A percentile compares a stretch with the other conserved stretches of the same genome.
Evolutionary conservation across 2,888 invertebrate species (phyloP).

Genomic region (Pasiphila rectangulata): DNA sequence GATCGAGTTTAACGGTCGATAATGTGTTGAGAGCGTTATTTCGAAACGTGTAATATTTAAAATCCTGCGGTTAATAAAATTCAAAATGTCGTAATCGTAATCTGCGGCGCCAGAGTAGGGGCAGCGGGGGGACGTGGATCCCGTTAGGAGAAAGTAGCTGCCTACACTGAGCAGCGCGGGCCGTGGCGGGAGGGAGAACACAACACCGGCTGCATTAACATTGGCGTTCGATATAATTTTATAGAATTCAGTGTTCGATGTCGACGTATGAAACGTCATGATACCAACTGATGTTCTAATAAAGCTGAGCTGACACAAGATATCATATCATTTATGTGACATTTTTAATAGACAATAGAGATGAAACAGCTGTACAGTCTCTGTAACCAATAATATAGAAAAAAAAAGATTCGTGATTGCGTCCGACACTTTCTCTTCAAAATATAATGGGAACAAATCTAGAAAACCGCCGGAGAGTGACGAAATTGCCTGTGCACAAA

Average conservation of each 20-base stretch:
- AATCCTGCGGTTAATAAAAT: slow-evolving; percentile 63
- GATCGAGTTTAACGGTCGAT: slow-evolving; percentile 37
- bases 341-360: not conserved
- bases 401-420: slow-evolving; percentile 12
- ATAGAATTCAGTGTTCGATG: too few relatives aligned
- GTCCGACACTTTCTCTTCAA: slow-evolving; percentile 51
- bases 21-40: slow-evolving; percentile 47
- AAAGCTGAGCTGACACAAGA: not conserved
- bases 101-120: slow-evolving; percentile 48
- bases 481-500: slow-evolving; percentile 37
- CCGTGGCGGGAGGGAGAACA: slow-evolving; percentile 54
- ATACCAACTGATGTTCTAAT: too few relatives aligned
- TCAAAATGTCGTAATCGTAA: slow-evolving; percentile 67
- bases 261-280: too few relatives aligned
- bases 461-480: slow-evolving; percentile 47
- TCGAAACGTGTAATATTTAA: slow-evolving; percentile 55
- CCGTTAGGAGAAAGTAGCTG: slow-evolving; percentile 81
- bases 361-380: not conserved
- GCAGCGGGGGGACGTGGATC: slow-evolving; percentile 51
- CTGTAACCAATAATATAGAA: not conserved
- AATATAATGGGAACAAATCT: slow-evolving; percentile 43
- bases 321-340: not conserved
- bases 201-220: slow-evolving; percentile 53
- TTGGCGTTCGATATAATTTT: slow-evolving; percentile 58
- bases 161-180: slow-evolving; percentile 63